Evolutionary conservation across 2,888 invertebrate species (phyloP).

Genomic region (Lepeophtheirus nordmannii): DNA sequence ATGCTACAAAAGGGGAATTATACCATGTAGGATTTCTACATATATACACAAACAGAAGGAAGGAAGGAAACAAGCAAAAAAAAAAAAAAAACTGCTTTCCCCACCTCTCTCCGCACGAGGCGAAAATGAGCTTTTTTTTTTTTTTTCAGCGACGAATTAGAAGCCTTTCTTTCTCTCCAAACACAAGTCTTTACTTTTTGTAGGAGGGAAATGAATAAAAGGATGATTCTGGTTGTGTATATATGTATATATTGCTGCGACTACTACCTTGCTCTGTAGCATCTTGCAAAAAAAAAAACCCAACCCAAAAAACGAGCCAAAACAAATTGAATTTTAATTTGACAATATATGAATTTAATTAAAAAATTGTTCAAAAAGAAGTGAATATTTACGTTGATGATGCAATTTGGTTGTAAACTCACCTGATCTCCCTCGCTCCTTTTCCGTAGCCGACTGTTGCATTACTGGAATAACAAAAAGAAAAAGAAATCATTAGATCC

Average conservation of each 20-base stretch:
- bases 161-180: neutral
- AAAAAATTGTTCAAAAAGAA: neutral
- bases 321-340: no score
- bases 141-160: neutral
- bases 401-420: slow-evolving; percentile 6
- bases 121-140: neutral
- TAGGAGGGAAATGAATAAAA: no score
- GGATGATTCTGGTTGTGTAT: neutral
- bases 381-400: neutral
- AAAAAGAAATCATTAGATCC: neutral
- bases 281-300: neutral
- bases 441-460: slow-evolving; percentile 25
- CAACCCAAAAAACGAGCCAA: neutral
- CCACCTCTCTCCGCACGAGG: neutral
- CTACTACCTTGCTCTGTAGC: no score
- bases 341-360: no score
- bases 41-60: neutral
- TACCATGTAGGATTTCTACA: no score
- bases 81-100: neutral
- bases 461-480: slow-evolving; percentile 19
- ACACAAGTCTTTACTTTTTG: neutral
- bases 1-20: no score
- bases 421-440: slow-evolving; percentile 25
- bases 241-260: neutral
- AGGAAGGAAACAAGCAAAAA: neutral